These are phyloP conservation scores for Colaptes auratus DNA, from an alignment of 2,113 vertebrate genomes.

Conservation along the genomic window DNA sequence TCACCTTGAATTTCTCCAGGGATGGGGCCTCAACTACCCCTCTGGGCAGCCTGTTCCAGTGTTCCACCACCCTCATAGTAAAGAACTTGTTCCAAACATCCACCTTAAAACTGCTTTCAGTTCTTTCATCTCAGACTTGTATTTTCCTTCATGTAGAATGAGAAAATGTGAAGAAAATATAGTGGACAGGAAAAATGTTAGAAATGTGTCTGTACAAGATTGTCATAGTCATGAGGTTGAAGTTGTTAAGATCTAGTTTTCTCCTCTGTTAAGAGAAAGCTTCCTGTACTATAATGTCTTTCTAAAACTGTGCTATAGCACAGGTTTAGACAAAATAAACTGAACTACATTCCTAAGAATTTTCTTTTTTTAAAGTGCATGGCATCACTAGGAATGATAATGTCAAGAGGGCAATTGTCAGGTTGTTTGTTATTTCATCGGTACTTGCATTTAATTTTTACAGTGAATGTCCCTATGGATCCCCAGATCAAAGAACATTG, in stretches of 20 bases:
- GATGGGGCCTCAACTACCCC: too few relatives aligned
- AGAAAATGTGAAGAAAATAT: neutral
- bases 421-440: neutral
- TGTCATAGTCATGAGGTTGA: neutral
- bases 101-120: neutral
- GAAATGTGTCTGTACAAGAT: neutral
- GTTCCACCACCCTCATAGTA: too few relatives aligned
- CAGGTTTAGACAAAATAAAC: neutral
- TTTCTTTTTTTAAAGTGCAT: neutral
- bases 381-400: neutral
- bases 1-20: too few relatives aligned
- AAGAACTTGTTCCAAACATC: too few relatives aligned
- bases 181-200: neutral
- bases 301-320: neutral
- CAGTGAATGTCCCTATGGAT: neutral
- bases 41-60: too few relatives aligned
- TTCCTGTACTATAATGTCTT: neutral
- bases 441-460: neutral
- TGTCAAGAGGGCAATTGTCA: neutral
- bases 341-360: neutral
- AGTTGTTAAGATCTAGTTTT: neutral
- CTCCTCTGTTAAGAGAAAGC: neutral
- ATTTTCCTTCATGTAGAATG: neutral
- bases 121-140: neutral
- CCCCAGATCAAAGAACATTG: neutral